Base-by-base conservation (phyloP, 1,140 invertebrate species). In the Anastrepha obliqua region DNA sequence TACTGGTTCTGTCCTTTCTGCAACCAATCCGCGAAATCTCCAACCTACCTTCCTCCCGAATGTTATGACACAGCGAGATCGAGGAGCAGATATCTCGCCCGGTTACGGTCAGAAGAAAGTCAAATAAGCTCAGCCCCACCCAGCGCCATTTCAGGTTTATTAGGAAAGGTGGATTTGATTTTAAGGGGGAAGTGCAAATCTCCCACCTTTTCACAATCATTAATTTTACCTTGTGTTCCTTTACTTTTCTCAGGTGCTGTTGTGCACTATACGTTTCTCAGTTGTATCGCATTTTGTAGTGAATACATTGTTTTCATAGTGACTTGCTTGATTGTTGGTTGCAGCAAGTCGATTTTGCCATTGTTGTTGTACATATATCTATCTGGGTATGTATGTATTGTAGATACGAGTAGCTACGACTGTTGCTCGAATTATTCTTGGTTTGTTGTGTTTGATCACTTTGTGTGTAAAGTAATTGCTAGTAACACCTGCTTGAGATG, bases 401-500 rank as follows among this genome's bases (percentile, higher is more conserved):
- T 47, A 74, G 67, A 74, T 29, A 55, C 47, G 44, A 81, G 47
- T 58, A 55, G 74, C 74, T 62, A n/a, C 70, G 17, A 81, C 74
- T 55, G 74, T 81, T 81, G 74, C 47, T 81, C 74, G 47, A 81
- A 55, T 81, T 81, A 81, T 81, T 55, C 47, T 55, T 8, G 74
- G 74, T 55, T 81, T n/a, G 55, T 62, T 86, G 59, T 86, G 58
- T 86, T 86, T 60, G 59, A 60, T 86, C 85, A 86, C 20, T 81
- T 86, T 60, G 85, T 86, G 58, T 86, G 85, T 58, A 60, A 86
- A 86, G 85, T 86, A 86, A 86, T 86, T 86, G 85, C 59, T 60
- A 13, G 85, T 86, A 86, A 86, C 85, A 86, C 85, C 85, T 86
- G 85, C 85, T 86, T 86, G 74, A 81, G 74, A 81, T 81, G 74